phyloP scores from a whole-genome alignment of 2,113 vertebrate species.

The Neogobius melanostomus region DNA sequence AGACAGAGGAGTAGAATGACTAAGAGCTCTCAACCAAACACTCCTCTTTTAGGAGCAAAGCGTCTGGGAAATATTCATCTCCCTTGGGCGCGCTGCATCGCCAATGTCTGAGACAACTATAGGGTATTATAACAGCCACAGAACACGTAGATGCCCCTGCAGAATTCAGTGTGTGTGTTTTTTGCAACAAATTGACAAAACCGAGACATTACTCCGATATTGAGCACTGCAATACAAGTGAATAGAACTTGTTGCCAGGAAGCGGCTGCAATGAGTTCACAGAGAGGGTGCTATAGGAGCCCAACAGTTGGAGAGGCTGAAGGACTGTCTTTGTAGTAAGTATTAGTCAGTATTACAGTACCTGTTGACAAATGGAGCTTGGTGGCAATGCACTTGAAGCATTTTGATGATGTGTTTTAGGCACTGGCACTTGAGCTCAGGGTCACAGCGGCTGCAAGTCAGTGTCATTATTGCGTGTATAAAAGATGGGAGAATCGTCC shows the following conservation, averaged over 20 bases:
- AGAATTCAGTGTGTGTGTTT: constrained; percentile 9
- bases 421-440: neutral
- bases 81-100: constrained; percentile 27
- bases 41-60: constrained; percentile 46
- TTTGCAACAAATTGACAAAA: constrained; percentile 40
- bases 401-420: constrained; percentile 10
- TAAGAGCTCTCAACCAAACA: constrained; percentile 58
- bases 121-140: constrained; percentile 48
- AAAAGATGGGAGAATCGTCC: constrained; percentile 61
- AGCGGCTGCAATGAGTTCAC: constrained; percentile 21
- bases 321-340: neutral
- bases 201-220: constrained; percentile 45
- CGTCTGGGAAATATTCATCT: constrained; percentile 41
- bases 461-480: constrained; percentile 37
- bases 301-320: constrained; percentile 19
- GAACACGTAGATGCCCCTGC: constrained; percentile 29
- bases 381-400: constrained; percentile 2
- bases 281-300: constrained; percentile 16
- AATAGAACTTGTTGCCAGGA: constrained; percentile 29
- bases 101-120: constrained; percentile 31
- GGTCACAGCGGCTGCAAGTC: neutral
- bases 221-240: constrained; percentile 19
- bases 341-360: neutral
- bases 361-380: constrained; percentile 27
- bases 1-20: constrained; percentile 32